Conservation (phyloP, 1,140 invertebrate genomes). For the Drosophila repletoides region DNA sequence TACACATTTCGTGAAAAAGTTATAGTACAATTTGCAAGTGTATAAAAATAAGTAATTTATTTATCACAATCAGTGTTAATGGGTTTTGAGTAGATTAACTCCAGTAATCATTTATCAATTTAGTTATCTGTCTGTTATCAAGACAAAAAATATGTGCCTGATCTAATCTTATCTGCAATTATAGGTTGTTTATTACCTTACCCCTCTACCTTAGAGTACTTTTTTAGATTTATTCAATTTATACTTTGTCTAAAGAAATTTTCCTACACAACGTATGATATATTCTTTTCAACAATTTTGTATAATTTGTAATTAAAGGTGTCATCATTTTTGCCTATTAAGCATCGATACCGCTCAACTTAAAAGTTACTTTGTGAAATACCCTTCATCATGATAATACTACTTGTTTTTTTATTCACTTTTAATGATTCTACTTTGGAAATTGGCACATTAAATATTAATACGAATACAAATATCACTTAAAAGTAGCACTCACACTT, state of each 20-base stretch:
- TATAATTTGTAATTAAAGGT: constrained; percentile 12
- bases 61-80: constrained; percentile 15
- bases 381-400: too few species aligned
- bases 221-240: too few species aligned
- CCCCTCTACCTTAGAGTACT: too few species aligned
- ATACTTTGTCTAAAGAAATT: too few species aligned
- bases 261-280: too few species aligned
- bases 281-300: too few species aligned
- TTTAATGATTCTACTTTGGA: constrained; percentile 8
- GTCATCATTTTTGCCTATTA: too few species aligned
- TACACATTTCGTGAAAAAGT: too few species aligned
- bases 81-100: constrained; percentile 13
- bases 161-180: constrained; percentile 20
- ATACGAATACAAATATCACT: constrained; percentile 16
- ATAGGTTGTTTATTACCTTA: neutral
- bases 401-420: neutral
- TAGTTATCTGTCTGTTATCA: constrained; percentile 20
- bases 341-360: too few species aligned
- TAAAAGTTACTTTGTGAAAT: too few species aligned
- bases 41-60: too few species aligned
- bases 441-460: constrained; percentile 34
- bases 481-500: constrained; percentile 6
- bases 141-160: neutral
- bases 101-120: constrained; percentile 17
- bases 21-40: neutral